Evolutionary conservation across 1,140 invertebrate genomes (phyloP).

Genomic region (Eurosta solidaginis): DNA sequence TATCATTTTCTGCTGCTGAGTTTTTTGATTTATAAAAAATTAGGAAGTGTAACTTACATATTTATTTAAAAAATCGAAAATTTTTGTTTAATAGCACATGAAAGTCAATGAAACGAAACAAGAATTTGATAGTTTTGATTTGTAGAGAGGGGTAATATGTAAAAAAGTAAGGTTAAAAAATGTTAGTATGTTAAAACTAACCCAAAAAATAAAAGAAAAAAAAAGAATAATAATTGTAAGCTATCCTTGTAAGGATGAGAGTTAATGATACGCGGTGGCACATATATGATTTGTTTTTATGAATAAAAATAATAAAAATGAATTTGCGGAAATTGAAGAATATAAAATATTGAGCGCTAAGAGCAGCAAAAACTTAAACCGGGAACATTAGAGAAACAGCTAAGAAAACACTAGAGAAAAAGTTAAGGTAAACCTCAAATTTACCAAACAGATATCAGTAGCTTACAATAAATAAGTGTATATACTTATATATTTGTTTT

Average conservation of each 20-base stretch:
- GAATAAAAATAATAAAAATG: no score
- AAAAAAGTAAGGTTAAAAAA: neutral
- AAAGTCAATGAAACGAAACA: conserved; percentile 10
- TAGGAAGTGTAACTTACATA: conserved; percentile 20
- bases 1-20: conserved; percentile 4
- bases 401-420: no score
- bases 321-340: no score
- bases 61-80: conserved; percentile 2
- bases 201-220: neutral
- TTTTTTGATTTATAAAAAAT: conserved; percentile 21
- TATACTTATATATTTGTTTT: neutral
- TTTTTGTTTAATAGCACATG: neutral
- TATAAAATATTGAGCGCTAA: no score
- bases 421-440: no score
- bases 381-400: no score
- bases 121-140: neutral
- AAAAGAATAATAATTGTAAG: neutral
- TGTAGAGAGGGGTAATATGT: neutral
- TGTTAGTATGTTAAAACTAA: neutral
- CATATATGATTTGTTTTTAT: no score
- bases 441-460: neutral
- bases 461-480: conserved; percentile 10
- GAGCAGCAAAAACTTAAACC: no score
- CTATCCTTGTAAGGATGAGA: no score
- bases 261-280: no score